Evolutionary conservation across 64 coral and sea anemone species (phyloP).

Genomic region (Porites lutea): DNA sequence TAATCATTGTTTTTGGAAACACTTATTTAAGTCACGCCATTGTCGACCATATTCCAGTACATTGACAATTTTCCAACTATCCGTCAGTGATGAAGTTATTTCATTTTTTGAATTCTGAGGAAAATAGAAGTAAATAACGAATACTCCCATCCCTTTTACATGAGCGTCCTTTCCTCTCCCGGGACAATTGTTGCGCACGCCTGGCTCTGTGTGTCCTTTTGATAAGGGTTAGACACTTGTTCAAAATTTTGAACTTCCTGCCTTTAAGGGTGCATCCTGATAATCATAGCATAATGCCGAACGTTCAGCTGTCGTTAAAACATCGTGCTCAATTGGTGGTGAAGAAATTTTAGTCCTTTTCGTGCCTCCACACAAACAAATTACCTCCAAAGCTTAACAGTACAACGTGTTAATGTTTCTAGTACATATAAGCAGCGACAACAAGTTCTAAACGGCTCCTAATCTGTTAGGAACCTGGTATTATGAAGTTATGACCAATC

Average conservation of each 20-base stretch:
- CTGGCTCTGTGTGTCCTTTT: neutral
- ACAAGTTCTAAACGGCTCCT: neutral
- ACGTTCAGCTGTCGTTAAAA: neutral
- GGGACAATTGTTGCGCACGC: too few species aligned
- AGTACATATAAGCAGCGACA: neutral
- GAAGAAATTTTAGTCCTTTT: neutral
- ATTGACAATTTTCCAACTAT: neutral
- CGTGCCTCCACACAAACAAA: neutral
- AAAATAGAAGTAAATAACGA: neutral
- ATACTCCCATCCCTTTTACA: neutral
- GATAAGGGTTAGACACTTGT: neutral
- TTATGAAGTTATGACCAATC: neutral
- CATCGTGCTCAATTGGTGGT: neutral
- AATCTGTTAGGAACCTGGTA: constrained; percentile 10
- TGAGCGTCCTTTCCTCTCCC: neutral
- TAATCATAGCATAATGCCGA: neutral
- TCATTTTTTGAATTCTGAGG: neutral
- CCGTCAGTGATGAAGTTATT: neutral
- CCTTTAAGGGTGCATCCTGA: too few species aligned
- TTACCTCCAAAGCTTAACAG: neutral
- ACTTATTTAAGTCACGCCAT: neutral
- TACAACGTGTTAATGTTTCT: neutral
- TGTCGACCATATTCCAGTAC: constrained; percentile 3
- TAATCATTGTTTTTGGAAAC: neutral
- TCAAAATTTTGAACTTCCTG: neutral